These are phyloP conservation scores for Zaprionus ornatus DNA, from an alignment of 1,140 invertebrate species.

Conservation along the genomic window DNA sequence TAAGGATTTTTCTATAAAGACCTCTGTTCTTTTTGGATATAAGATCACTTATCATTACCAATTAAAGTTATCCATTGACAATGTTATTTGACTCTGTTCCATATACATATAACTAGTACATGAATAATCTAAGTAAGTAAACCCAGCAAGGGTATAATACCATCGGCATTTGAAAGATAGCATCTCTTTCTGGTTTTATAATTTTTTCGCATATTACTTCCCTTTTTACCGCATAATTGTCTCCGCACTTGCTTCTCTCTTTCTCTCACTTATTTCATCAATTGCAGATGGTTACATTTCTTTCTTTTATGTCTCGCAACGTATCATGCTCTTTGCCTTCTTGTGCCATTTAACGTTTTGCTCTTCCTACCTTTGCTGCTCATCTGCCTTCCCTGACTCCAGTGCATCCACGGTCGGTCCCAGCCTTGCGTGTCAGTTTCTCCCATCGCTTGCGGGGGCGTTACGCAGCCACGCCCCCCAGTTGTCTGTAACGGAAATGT, in stretches of 20 bases:
- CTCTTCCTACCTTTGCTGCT: not conserved
- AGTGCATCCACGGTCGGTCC: not conserved
- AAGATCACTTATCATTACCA: too few species aligned
- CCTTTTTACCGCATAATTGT: not conserved
- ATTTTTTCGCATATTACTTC: not conserved
- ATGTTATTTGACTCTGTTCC: too few species aligned
- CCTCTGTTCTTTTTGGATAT: too few species aligned
- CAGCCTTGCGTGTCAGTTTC: constrained; percentile 18
- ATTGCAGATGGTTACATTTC: not conserved
- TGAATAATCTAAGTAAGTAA: too few species aligned
- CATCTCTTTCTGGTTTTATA: not conserved
- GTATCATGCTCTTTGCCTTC: not conserved
- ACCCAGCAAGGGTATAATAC: too few species aligned
- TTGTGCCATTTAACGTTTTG: not conserved
- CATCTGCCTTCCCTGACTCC: not conserved
- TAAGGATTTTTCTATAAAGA: too few species aligned
- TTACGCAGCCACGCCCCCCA: constrained; percentile 38
- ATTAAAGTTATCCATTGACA: too few species aligned
- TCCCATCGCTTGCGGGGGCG: constrained; percentile 5
- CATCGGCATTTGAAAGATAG: too few species aligned
- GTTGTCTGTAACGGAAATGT: constrained; percentile 72
- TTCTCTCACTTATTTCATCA: not conserved
- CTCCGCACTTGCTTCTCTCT: not conserved
- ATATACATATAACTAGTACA: too few species aligned
- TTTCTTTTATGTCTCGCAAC: not conserved